Conservation (phyloP, 2,888 invertebrate genomes). For the Griposia aprilina region DNA sequence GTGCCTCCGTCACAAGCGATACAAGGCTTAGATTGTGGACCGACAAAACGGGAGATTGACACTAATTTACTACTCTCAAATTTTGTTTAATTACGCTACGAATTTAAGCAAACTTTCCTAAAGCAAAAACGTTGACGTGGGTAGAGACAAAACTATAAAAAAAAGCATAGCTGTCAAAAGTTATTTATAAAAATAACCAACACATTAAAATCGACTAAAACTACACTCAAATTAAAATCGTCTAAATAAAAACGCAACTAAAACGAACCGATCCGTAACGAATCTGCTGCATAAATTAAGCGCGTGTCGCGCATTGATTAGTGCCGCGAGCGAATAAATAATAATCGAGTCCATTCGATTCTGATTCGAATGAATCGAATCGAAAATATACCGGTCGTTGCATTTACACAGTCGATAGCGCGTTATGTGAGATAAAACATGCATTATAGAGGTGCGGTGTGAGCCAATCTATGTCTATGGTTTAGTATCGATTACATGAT, state of each 20-base stretch:
- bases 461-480: constrained; percentile 48
- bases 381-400: constrained; percentile 75
- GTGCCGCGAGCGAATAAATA: constrained; percentile 85
- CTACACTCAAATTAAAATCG: constrained; percentile 52
- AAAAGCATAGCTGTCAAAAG: constrained; percentile 4
- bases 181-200: constrained; percentile 5
- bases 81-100: constrained; percentile 57
- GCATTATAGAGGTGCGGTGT: constrained; percentile 58
- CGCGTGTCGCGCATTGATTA: constrained; percentile 84
- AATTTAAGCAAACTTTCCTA: background rate
- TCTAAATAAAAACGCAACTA: constrained; percentile 66
- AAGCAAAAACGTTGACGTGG: background rate
- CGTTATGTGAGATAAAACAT: constrained; percentile 72
- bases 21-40: constrained; percentile 65
- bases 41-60: constrained; percentile 67
- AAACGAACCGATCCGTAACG: constrained; percentile 73
- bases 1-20: constrained; percentile 75
- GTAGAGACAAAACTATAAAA: background rate
- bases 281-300: constrained; percentile 82
- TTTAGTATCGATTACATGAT: constrained; percentile 64
- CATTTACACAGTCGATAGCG: constrained; percentile 74
- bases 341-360: constrained; percentile 79
- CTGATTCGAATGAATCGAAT: constrained; percentile 79
- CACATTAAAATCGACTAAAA: constrained; percentile 48
- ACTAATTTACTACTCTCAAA: constrained; percentile 63